These are phyloP conservation scores for Myopa testacea DNA, from an alignment of 2,888 invertebrate species.

Conservation along the genomic window DNA sequence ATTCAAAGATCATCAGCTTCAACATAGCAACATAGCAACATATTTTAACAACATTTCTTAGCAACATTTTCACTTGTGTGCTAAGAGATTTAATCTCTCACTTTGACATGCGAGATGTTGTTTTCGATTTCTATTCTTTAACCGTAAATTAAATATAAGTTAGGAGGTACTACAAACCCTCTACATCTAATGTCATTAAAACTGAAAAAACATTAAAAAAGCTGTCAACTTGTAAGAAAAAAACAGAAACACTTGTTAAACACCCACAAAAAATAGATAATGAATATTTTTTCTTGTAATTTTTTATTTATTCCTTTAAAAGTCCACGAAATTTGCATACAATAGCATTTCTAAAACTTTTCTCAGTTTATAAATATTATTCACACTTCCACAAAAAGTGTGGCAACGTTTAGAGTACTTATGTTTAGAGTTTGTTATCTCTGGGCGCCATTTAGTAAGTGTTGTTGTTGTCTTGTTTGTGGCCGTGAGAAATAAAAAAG, in stretches of 20 bases:
- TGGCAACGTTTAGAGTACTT: neutral
- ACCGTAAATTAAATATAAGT: no score
- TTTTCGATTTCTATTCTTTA: no score
- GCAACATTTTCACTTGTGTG: neutral
- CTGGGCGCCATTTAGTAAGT: neutral
- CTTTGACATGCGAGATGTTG: neutral
- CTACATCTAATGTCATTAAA: no score
- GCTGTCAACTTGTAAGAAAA: neutral
- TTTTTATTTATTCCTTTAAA: neutral
- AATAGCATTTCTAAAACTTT: neutral
- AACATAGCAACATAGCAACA: no score
- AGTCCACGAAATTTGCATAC: conserved; percentile 28
- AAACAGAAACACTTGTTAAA: neutral
- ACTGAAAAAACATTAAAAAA: no score
- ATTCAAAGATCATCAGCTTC: neutral
- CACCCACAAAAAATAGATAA: neutral
- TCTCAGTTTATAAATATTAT: neutral
- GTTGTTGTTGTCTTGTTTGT: neutral
- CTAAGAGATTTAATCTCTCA: neutral
- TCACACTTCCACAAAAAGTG: neutral
- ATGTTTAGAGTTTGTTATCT: neutral
- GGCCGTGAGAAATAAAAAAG: no score
- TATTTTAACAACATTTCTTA: no score
- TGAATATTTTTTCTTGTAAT: neutral
- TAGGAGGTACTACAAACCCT: no score